These are phyloP conservation scores for Peromyscus maniculatus DNA, from an alignment of 2,113 vertebrate species.

Conservation along the genomic window DNA sequence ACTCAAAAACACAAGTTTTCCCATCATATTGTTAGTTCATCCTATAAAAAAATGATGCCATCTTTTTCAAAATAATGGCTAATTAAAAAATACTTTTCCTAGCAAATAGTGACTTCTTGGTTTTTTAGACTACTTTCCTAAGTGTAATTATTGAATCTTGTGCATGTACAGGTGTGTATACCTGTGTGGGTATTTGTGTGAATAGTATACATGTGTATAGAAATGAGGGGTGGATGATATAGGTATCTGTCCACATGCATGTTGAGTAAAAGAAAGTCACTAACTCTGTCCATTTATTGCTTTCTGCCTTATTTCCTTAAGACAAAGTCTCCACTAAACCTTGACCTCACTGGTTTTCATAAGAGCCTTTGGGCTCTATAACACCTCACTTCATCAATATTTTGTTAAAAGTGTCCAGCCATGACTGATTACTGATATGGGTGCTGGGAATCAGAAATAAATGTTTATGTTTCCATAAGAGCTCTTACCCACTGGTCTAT, in stretches of 20 bases:
- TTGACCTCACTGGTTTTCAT: background rate
- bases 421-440: background rate
- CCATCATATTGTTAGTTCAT: background rate
- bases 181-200: too few relatives aligned
- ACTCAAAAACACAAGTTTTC: background rate
- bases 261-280: background rate
- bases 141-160: background rate
- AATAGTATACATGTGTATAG: background rate
- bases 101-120: background rate
- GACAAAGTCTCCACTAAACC: background rate
- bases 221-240: background rate
- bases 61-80: background rate
- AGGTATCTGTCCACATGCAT: background rate
- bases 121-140: background rate
- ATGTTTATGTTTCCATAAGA: background rate
- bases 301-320: background rate
- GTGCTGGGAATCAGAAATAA: background rate
- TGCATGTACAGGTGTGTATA: background rate
- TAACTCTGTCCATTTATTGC: background rate
- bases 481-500: background rate
- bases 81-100: background rate
- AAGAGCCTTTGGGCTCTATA: background rate
- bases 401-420: background rate
- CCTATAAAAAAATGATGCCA: background rate
- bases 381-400: background rate